Base-by-base conservation (phyloP, 2,888 invertebrate species). In the Eueremaeus valkanovi region DNA sequence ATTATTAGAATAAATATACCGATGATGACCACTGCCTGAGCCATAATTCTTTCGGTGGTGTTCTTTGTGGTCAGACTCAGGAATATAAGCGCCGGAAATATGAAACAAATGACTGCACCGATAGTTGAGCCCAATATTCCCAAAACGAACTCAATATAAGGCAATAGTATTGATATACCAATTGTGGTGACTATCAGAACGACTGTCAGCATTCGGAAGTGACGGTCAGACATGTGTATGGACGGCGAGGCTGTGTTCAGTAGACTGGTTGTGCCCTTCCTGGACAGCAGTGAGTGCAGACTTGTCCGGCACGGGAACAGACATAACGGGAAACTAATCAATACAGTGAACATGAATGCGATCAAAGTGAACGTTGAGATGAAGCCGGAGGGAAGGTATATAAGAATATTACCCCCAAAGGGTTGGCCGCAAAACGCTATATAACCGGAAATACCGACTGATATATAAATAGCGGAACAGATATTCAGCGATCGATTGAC, bases 251-350 rank as follows among this genome's bases (percentile, higher is more conserved):
- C 6, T 42, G 77, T 63, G 27, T 42, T 74, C 3, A 77, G 2
- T n/a, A 66, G 27, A 27, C 9, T 9, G 13, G 29, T 31, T 24
- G 66, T 66, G 27, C 75, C 75, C 33, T 73, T 76, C 13, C 76
- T 88, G 82, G 92, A 95, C 8, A 96, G 85, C 76, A 98, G 87
- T 0, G 95, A 97, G 85, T 95, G 92, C 31, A 98, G 86, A 82
- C 95, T 95, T 16, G 93, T 93, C 76, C 98, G 86, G 82, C 96
- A 96, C 0, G 98, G 98, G 84, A 97, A 97, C 83, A 98, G 92
- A 80, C 95, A 93, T 78, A 99, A 87, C 0, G 98, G 98, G 85
- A 98, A 97, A 82, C 96, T 96, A 83, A 95, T 92, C 21, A 95
- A 95, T 40, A 98, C 89, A 0, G 96, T 95, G 81, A 96, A 86